phyloP scores from a whole-genome alignment of 2,113 vertebrate genomes.

The Vombatus ursinus region DNA sequence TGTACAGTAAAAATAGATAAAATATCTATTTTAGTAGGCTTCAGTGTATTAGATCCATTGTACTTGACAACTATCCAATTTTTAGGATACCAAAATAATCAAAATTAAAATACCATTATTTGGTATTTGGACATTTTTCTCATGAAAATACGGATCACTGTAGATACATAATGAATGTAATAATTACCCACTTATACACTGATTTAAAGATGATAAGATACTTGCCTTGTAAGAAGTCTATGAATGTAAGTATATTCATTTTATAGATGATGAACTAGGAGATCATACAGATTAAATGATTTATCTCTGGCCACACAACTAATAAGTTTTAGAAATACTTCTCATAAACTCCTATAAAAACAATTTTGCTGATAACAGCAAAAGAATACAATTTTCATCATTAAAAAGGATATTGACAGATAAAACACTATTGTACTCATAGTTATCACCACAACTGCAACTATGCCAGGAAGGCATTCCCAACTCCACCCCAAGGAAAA shows the following conservation, averaged over 20 bases:
- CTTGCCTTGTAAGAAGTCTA: not conserved
- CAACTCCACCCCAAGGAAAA: not conserved
- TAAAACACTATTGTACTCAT: not conserved
- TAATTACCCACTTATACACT: not conserved
- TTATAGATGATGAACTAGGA: not conserved
- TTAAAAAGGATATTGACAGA: not conserved
- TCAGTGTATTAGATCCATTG: not conserved
- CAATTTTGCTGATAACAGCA: not conserved
- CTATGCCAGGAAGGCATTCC: not conserved
- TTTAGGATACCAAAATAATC: not conserved
- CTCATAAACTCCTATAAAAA: not conserved
- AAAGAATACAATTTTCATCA: not conserved
- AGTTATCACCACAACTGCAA: not conserved
- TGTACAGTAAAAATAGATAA: not conserved
- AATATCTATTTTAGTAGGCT: not conserved
- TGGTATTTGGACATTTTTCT: no score
- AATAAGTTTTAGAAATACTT: not conserved
- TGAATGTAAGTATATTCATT: not conserved
- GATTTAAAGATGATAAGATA: not conserved
- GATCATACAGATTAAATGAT: not conserved
- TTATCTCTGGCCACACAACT: not conserved
- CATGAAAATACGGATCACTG: not conserved
- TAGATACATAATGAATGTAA: not conserved
- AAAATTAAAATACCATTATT: not conserved
- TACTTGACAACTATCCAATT: not conserved